These are phyloP conservation scores for Papilio machaon DNA, from an alignment of 1,140 invertebrate genomes.

Conservation along the genomic window DNA sequence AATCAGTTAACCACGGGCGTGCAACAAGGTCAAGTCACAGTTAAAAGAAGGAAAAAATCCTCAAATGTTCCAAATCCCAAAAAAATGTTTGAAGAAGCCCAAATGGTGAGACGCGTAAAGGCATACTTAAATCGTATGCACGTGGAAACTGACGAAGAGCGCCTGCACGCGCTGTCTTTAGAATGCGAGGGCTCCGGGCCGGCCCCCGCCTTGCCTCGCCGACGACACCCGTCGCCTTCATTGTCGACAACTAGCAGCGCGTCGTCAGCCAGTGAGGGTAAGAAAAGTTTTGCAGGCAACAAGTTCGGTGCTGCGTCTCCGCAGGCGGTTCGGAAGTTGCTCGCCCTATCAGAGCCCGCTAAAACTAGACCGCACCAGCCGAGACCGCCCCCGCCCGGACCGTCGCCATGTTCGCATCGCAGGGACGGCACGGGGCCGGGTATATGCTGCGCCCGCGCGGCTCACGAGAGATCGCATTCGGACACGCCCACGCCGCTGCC, in stretches of 20 bases:
- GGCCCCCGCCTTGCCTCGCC: slow-evolving; percentile 83
- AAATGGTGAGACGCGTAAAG: slow-evolving; percentile 98
- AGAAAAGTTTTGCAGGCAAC: slow-evolving; percentile 83
- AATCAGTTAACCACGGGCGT: slow-evolving; percentile 91
- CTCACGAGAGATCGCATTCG: slow-evolving; percentile 95
- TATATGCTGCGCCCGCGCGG: slow-evolving; percentile 78
- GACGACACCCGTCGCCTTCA: slow-evolving; percentile 92
- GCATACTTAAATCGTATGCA: slow-evolving; percentile 97
- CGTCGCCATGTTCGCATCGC: slow-evolving; percentile 86
- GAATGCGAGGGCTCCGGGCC: slow-evolving; percentile 91
- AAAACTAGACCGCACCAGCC: slow-evolving; percentile 95
- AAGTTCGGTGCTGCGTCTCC: slow-evolving; percentile 96
- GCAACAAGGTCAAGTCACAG: slow-evolving; percentile 89
- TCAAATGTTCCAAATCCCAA: slow-evolving; percentile 96
- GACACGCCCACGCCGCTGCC: slow-evolving; percentile 92
- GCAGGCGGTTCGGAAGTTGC: slow-evolving; percentile 96
- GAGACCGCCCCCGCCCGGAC: slow-evolving; percentile 83
- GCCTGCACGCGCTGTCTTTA: slow-evolving; percentile 93
- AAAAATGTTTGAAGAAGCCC: slow-evolving; percentile 99
- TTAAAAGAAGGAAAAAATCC: slow-evolving; percentile 95
- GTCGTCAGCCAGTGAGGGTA: slow-evolving; percentile 92
- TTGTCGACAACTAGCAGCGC: slow-evolving; percentile 94
- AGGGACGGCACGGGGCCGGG: slow-evolving; percentile 83
- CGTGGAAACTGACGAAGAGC: slow-evolving; percentile 95
- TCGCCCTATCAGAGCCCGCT: slow-evolving; percentile 92